phyloP scores from a whole-genome alignment of 2,113 vertebrate genomes.

The Mustelus asterias region DNA sequence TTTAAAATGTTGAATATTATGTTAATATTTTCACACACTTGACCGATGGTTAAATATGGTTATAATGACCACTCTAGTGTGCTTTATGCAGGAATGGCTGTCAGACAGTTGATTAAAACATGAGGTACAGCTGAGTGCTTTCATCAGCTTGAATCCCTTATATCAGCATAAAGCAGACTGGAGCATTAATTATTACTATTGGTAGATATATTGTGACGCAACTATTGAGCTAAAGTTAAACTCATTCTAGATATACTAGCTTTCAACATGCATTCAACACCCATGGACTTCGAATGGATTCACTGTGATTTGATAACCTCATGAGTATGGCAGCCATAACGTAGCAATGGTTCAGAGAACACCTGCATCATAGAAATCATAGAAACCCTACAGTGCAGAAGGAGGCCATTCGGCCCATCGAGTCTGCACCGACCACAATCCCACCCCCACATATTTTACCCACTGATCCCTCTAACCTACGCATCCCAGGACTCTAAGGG shows the following conservation, averaged over 20 bases:
- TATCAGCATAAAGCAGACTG: slow-evolving; percentile 29
- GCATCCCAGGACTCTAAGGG: no score
- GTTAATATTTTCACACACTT: slow-evolving; percentile 20
- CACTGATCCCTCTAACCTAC: no score
- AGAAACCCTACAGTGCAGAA: no score
- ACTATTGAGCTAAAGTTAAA: neutral
- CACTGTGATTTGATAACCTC: neutral
- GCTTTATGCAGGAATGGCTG: slow-evolving; percentile 17
- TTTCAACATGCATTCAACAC: neutral
- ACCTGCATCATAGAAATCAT: no score
- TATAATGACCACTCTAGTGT: slow-evolving; percentile 20
- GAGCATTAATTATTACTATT: slow-evolving; percentile 34
- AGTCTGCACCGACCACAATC: no score
- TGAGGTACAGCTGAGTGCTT: slow-evolving; percentile 33
- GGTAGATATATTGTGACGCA: neutral
- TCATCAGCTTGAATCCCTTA: slow-evolving; percentile 28
- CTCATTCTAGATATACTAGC: neutral
- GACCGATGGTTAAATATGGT: slow-evolving; percentile 34
- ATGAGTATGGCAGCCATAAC: neutral
- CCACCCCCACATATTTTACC: no score
- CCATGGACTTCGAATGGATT: neutral
- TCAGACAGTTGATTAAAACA: slow-evolving; percentile 29
- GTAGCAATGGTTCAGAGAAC: neutral
- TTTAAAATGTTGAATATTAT: slow-evolving; percentile 26
- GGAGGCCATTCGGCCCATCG: no score